phyloP scores from a whole-genome alignment of 1,140 invertebrate genomes.

The Hirudo medicinalis region DNA sequence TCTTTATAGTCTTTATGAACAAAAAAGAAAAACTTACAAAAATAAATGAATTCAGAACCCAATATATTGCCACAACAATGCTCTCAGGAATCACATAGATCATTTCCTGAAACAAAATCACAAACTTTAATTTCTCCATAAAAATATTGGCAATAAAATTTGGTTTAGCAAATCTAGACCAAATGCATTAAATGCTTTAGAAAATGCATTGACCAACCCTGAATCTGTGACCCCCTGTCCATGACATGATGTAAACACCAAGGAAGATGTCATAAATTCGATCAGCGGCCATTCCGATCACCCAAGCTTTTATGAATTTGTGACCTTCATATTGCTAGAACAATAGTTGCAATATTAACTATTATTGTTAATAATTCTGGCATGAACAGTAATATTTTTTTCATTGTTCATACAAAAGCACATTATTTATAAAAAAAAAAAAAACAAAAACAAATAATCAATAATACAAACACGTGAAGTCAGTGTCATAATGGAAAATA shows the following conservation, averaged over 20 bases:
- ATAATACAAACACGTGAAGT: neutral
- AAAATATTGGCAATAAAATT: neutral
- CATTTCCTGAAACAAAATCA: constrained; percentile 17
- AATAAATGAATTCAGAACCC: constrained; percentile 19
- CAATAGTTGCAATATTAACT: neutral
- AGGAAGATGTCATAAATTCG: constrained; percentile 20
- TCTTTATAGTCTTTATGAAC: neutral
- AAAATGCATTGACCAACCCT: constrained; percentile 9
- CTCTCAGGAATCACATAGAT: constrained; percentile 20
- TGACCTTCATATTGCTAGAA: constrained; percentile 19
- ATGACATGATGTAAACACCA: constrained; percentile 19
- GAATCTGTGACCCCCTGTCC: constrained; percentile 22
- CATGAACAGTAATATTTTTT: neutral
- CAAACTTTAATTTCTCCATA: neutral
- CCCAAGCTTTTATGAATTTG: constrained; percentile 14
- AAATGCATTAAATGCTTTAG: too few relatives aligned
- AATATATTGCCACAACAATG: constrained; percentile 19
- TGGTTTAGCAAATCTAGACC: neutral
- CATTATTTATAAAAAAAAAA: neutral
- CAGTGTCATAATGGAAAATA: too few relatives aligned
- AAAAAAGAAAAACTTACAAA: constrained; percentile 15
- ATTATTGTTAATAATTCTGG: neutral
- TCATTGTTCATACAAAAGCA: neutral
- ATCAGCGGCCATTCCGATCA: constrained; percentile 7
- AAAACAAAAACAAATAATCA: neutral